These are phyloP conservation scores for Merluccius polli DNA, from an alignment of 2,797 vertebrate species.

Conservation along the genomic window DNA sequence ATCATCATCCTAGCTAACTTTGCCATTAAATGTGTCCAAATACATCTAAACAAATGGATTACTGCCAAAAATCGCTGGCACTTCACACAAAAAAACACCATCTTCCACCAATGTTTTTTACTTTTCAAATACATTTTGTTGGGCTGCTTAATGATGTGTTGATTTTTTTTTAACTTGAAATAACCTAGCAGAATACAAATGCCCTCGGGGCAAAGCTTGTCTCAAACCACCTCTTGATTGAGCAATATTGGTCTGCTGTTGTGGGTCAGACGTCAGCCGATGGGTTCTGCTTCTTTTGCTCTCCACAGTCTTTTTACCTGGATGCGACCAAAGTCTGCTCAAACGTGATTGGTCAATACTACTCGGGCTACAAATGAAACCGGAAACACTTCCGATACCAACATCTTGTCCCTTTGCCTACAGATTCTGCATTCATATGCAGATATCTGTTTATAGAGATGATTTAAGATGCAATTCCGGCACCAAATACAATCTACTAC, in stretches of 20 bases:
- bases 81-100: conserved; percentile 15
- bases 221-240: conserved; percentile 12
- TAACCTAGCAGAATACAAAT: conserved; percentile 48
- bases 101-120: conserved; percentile 18
- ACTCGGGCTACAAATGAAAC: too few relatives aligned
- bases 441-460: too few relatives aligned
- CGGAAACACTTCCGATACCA: too few relatives aligned
- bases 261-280: too few relatives aligned
- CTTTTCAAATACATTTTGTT: conserved; percentile 14
- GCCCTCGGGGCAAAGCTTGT: conserved; percentile 18
- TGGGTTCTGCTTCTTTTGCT: too few relatives aligned
- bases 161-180: conserved; percentile 13
- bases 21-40: conserved; percentile 10
- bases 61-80: conserved; percentile 23
- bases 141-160: neutral
- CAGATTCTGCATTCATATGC: too few relatives aligned
- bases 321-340: too few relatives aligned
- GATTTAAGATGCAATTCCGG: conserved; percentile 6
- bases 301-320: too few relatives aligned
- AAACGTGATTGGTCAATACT: too few relatives aligned
- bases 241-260: conserved; percentile 32
- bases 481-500: neutral
- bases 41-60: conserved; percentile 25
- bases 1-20: neutral
- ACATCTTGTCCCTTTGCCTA: too few relatives aligned